Evolutionary conservation across 2,113 vertebrate genomes (phyloP), one percentile per base, ranked within the genome.

Genomic region (Lota lota): DNA sequence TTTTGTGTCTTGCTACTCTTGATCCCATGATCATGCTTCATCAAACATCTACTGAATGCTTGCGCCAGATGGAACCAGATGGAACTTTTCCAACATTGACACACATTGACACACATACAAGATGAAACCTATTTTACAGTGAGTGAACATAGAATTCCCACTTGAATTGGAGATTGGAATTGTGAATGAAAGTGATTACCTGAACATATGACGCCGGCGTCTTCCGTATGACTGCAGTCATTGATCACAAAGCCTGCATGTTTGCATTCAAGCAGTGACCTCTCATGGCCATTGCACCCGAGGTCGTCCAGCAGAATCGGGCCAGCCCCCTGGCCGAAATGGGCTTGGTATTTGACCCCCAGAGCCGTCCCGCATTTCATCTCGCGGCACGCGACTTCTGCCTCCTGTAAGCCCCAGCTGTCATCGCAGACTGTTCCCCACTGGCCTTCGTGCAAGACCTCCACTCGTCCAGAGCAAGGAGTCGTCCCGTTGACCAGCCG

Each of bases 351-450:
- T 59, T 76, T 88, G 61, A 79, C 84, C 0, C 16, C 0, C 0
- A 88, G 11, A 14, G 84, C 54, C 12, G 5, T 69, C 1, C 88
- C 88, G 40, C 88, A 90, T 61, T 81, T 73, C 80, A 88, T 63
- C 70, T 85, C 73, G 16, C 68, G 72, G 56, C 88, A 90, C 0
- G 47, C 40, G 0, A 90, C 88, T 5, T 16, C 5, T 17, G 77
- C 88, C 67, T 88, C 85, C 19, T 65, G 76, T 19, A 90, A 72
- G 22, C 83, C 87, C 88, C 88, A 90, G 59, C 61, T 73, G 74
- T 90, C 88, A 64, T 90, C 88, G 28, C 88, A 90, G 47, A 88
- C 28, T 3, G 85, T 85, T 54, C 88, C 88, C 88, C 88, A 90
- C 50, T 82, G 66, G 57, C 63, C 81, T 0, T 72, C 28, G 47